These are phyloP conservation scores for Laticauda laticaudata DNA, from an alignment of 2,113 vertebrate genomes.

Conservation along the genomic window DNA sequence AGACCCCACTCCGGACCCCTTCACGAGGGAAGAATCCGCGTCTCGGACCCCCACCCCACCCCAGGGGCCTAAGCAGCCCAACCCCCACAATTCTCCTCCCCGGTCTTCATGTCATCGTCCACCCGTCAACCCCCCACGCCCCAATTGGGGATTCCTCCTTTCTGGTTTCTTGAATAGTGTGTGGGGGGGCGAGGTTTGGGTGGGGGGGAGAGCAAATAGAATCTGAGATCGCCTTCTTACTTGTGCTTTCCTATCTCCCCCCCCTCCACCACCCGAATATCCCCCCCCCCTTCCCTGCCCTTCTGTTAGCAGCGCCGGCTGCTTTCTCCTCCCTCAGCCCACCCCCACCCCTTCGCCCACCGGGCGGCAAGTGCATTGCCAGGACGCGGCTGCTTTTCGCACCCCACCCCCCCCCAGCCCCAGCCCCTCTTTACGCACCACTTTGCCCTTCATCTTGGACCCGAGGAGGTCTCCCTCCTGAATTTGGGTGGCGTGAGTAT, in stretches of 20 bases:
- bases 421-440: not conserved
- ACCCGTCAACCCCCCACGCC: not conserved
- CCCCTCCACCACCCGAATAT: no score
- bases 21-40: not conserved
- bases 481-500: no score
- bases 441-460: not conserved
- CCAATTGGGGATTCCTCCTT: not conserved
- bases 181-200: not conserved
- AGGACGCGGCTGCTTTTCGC: no score
- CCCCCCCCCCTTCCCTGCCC: no score
- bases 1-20: no score
- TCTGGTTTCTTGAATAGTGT: not conserved
- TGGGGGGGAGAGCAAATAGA: no score
- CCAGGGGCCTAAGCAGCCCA: not conserved
- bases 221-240: no score
- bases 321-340: not conserved
- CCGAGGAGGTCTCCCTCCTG: not conserved
- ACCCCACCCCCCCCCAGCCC: no score
- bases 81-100: no score
- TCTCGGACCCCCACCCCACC: not conserved
- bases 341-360: fast-evolving
- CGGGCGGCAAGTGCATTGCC: no score
- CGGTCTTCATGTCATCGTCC: not conserved
- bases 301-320: not conserved
- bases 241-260: no score